phyloP scores from a whole-genome alignment of 1,140 invertebrate genomes.

The Diorhabda sublineata region DNA sequence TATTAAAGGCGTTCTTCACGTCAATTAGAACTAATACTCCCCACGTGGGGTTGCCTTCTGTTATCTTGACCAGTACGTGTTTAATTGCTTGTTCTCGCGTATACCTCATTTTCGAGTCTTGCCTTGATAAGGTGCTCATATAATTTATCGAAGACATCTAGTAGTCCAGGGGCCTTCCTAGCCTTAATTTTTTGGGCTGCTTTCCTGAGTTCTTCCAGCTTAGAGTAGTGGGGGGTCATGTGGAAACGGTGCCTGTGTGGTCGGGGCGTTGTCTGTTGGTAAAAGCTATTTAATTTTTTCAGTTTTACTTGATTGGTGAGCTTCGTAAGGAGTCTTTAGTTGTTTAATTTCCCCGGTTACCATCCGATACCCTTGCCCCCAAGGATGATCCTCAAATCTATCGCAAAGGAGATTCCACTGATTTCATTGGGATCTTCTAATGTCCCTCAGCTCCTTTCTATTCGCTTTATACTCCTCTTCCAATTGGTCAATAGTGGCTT shows the following conservation, averaged over 20 bases:
- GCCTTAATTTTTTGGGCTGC: neutral
- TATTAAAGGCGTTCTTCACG: too few relatives aligned
- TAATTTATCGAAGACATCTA: too few relatives aligned
- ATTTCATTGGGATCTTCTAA: neutral
- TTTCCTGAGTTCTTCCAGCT: neutral
- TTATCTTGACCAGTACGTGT: too few relatives aligned
- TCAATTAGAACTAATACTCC: too few relatives aligned
- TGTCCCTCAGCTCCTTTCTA: neutral
- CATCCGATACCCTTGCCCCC: constrained; percentile 3
- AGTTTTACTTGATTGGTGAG: neutral
- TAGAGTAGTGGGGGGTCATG: neutral
- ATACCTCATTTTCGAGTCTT: too few relatives aligned
- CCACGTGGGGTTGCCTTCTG: too few relatives aligned
- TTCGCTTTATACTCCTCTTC: neutral
- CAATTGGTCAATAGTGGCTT: neutral
- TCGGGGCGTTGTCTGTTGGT: neutral
- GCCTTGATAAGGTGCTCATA: too few relatives aligned
- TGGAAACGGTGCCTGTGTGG: neutral
- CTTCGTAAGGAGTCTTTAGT: neutral
- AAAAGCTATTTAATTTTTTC: neutral
- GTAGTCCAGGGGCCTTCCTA: neutral
- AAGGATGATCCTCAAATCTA: neutral
- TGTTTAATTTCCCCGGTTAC: neutral
- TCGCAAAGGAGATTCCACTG: neutral
- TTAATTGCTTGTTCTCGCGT: too few relatives aligned